phyloP scores from a whole-genome alignment of 2,888 invertebrate genomes.

The Agriopis leucophaearia region DNA sequence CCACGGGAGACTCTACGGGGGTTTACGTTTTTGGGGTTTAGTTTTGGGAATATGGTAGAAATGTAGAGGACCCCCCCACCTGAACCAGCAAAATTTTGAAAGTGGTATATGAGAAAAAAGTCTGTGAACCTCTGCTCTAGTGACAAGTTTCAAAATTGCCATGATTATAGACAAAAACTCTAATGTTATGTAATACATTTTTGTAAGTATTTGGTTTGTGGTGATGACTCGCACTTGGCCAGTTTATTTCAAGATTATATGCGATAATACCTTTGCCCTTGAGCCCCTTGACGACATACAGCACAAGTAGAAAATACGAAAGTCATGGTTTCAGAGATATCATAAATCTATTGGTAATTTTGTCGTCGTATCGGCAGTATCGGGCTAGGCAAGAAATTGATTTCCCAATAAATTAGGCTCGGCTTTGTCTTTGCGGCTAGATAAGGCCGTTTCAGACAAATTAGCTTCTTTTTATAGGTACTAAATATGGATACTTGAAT shows the following conservation, averaged over 20 bases:
- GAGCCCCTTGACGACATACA: background rate
- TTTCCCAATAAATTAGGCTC: slow-evolving; percentile 37
- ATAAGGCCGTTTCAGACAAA: slow-evolving; percentile 35
- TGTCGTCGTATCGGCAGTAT: slow-evolving; percentile 25
- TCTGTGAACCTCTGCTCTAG: too few species aligned
- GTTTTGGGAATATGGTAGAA: too few species aligned
- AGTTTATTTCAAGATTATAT: background rate
- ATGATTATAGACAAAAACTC: too few species aligned
- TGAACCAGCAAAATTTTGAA: too few species aligned
- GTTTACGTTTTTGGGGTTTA: too few species aligned
- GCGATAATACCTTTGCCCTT: background rate
- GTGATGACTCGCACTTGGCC: too few species aligned
- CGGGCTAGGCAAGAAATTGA: slow-evolving; percentile 28
- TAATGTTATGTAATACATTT: too few species aligned
- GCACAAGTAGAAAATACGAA: background rate
- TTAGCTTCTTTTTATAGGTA: slow-evolving; percentile 22
- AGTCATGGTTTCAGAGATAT: background rate
- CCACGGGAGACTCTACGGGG: too few species aligned
- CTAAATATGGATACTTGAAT: background rate
- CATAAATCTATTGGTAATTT: slow-evolving; percentile 12
- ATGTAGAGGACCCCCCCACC: too few species aligned
- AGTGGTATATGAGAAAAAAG: too few species aligned
- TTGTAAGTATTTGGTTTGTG: too few species aligned
- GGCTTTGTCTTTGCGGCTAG: slow-evolving; percentile 32
- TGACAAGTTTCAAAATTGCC: too few species aligned